Base-by-base conservation (phyloP, 2,888 invertebrate genomes). In the Agelastica alni region DNA sequence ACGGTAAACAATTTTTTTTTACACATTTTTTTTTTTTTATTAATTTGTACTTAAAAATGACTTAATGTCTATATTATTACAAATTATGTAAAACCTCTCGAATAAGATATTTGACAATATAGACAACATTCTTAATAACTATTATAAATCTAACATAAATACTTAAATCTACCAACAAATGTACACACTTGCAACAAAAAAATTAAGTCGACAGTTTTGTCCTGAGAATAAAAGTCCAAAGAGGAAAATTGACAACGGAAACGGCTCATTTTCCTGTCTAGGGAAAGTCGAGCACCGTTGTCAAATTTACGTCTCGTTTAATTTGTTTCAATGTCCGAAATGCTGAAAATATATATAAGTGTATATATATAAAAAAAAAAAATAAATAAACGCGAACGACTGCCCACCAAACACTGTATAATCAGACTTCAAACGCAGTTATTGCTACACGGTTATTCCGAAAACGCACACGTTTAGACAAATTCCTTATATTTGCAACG, bases 21-120 rank as follows among this genome's bases (percentile, higher is more conserved):
- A 51, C 34, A 36, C 14, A 34, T 14, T 7, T 34, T 34, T n/a
- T 67, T 70, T 71, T 69, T 66, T 68, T 70, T 69, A 70, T 66
- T 62, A 69, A 69, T 74, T 74, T 75, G 74, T 73, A 73, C 74
- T 74, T 71, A 70, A 71, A 70, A 68, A 71, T 69, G 71, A 72
- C 72, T 71, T 73, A n/a, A 70, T 64, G 72, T 73, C 70, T 73
- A 73, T 66, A 70, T 70, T 69, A 73, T 70, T 72, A 71, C 72
- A 73, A 73, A 72, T 68, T 57, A 60, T 60, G 63, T 63, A 63
- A 66, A 65, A 68, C 68, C 70, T n/a, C n/a, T 71, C 70, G 65
- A 70, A 70, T 70, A 70, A 70, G 71, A 56, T 53, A 69, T 68
- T 71, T 73, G 69, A 71, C 67, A 67, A 66, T 65, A 69, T 68